Evolutionary conservation across 2,888 invertebrate genomes (phyloP).

Genomic region (Plebejus anna): DNA sequence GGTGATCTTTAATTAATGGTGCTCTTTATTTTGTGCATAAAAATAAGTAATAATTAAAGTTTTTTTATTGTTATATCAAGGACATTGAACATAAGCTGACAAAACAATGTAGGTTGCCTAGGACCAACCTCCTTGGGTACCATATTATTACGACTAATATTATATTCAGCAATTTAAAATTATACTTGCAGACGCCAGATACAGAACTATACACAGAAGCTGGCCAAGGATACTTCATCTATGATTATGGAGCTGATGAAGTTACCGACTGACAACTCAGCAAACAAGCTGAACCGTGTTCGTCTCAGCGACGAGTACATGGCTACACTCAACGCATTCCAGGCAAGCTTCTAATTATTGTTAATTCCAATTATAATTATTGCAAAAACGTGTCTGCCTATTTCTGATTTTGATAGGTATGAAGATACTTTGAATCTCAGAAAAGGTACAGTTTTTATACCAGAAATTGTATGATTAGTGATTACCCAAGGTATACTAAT

Average conservation of each 20-base stretch:
- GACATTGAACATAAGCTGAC: no score
- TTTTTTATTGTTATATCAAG: no score
- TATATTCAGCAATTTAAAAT: neutral
- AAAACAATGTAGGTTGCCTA: no score
- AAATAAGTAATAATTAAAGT: no score
- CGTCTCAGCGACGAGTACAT: slow-evolving; percentile 96
- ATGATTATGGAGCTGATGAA: slow-evolving; percentile 90
- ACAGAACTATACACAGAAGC: slow-evolving; percentile 95
- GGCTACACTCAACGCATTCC: slow-evolving; percentile 91
- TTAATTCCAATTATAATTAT: neutral
- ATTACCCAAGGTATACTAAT: no score
- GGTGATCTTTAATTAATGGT: no score
- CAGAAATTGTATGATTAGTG: neutral
- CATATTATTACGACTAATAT: neutral
- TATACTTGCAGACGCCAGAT: slow-evolving; percentile 87
- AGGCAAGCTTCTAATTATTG: slow-evolving; percentile 61
- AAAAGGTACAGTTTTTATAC: neutral
- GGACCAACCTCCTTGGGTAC: no score
- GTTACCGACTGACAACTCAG: slow-evolving; percentile 81
- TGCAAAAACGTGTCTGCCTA: neutral
- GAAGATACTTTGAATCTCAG: no score
- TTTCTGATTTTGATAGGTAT: no score
- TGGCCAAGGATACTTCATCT: slow-evolving; percentile 95
- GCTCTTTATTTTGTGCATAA: no score
- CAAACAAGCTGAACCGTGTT: slow-evolving; percentile 92